phyloP scores from a whole-genome alignment of 2,797 vertebrate genomes.

The Psittacula derbiana region DNA sequence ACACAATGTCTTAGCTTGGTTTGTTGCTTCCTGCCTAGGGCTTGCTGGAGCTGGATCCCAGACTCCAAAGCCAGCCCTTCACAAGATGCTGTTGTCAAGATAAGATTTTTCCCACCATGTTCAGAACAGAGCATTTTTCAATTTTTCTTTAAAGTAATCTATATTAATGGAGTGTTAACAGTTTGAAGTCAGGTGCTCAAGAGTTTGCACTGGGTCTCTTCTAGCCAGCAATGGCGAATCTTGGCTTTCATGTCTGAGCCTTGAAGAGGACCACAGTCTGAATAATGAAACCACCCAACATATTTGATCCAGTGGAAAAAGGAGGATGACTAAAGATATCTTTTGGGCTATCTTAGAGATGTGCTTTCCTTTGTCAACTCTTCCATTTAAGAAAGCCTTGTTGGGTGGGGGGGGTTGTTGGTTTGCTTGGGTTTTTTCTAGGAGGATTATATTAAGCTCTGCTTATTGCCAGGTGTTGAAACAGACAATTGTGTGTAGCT shows the following conservation, averaged over 20 bases:
- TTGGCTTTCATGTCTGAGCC: background rate
- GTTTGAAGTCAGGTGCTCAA: background rate
- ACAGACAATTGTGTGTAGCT: background rate
- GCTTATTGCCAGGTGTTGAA: background rate
- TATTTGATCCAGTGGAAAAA: background rate
- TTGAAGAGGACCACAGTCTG: background rate
- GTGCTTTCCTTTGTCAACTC: background rate
- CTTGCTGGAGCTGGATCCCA: slow-evolving; percentile 6
- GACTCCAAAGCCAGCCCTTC: background rate
- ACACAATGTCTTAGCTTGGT: slow-evolving; percentile 35
- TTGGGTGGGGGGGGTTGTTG: background rate
- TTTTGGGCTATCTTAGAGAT: background rate
- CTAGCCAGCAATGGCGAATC: background rate
- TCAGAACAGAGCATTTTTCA: background rate
- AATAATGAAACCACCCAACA: background rate
- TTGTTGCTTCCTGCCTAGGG: slow-evolving; percentile 50
- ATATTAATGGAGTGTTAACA: background rate
- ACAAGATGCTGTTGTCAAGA: background rate
- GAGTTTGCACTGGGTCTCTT: background rate
- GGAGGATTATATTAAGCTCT: background rate
- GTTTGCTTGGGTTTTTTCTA: background rate
- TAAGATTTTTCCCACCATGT: background rate
- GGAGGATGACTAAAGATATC: background rate
- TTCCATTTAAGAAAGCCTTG: background rate
- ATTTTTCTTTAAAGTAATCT: background rate